Percentiles rank a stretch among this genome's conserved stretches.
Conservation (phyloP, 2,113 vertebrate species). For the Crotalus viridis region DNA sequence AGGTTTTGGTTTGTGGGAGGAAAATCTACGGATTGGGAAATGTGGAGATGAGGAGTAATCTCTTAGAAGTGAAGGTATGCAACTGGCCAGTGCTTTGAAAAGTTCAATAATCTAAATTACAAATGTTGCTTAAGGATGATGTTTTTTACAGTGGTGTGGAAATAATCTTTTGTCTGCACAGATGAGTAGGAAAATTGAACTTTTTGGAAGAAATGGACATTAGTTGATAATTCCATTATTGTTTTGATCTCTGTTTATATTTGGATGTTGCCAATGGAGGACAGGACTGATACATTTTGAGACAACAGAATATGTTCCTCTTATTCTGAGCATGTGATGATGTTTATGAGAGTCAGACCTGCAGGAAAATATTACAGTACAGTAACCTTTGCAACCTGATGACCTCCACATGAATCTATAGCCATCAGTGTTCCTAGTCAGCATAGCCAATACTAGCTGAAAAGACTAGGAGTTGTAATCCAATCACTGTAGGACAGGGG, state of each 20-base stretch:
- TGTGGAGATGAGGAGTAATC: neutral
- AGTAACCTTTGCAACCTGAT: neutral
- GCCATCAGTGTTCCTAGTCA: neutral
- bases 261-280: neutral
- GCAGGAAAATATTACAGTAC: neutral
- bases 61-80: neutral
- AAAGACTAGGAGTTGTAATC: neutral
- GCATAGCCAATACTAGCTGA: neutral
- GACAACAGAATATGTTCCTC: neutral
- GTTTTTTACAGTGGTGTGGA: neutral
- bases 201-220: neutral
- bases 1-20: neutral
- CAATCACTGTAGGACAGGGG: neutral
- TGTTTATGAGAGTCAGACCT: neutral
- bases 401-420: neutral
- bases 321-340: neutral
- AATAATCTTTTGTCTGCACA: neutral
- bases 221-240: neutral
- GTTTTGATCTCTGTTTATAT: neutral
- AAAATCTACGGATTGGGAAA: neutral
- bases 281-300: neutral
- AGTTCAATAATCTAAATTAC: neutral
- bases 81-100: neutral
- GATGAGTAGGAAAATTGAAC: neutral
- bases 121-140: neutral